Percentiles rank a stretch among this genome's conserved stretches.
Conservation (phyloP, 2,888 invertebrate genomes). For the Chrysolina oricalcia region DNA sequence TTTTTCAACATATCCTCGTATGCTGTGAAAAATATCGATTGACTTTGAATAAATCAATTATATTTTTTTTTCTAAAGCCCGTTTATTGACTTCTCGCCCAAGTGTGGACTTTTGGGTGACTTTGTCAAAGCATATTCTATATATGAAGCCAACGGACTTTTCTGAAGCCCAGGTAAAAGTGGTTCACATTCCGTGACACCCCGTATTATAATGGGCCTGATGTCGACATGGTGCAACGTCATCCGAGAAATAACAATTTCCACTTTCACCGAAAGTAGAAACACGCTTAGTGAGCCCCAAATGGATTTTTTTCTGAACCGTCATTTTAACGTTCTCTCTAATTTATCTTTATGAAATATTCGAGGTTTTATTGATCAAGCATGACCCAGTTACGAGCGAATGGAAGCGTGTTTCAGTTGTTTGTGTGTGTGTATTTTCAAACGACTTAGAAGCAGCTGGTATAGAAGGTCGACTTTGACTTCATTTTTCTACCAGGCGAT, state of each 20-base stretch:
- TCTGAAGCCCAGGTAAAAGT: no score
- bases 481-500: no score
- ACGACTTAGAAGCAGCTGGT: conserved; percentile 2
- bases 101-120: no score
- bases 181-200: not conserved
- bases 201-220: not conserved
- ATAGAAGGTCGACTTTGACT: conserved; percentile 6
- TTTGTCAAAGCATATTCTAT: no score
- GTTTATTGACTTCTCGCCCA: no score
- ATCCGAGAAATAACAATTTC: conserved; percentile 27
- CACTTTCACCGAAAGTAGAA: conserved; percentile 36
- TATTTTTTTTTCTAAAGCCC: no score
- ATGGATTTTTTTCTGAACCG: conserved; percentile 15
- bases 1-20: no score
- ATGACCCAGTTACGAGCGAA: conserved; percentile 44
- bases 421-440: conserved; percentile 24
- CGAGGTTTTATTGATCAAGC: conserved; percentile 47
- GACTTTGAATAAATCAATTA: no score
- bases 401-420: conserved; percentile 24
- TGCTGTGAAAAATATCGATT: no score
- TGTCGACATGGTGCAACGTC: not conserved
- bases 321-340: conserved; percentile 29
- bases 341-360: conserved; percentile 50
- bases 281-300: conserved; percentile 19
- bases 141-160: no score